Percentiles rank a stretch among this genome's conserved stretches.
Evolutionary conservation across 2,888 invertebrate species (phyloP).

Genomic region (Asteroscopus sphinx): DNA sequence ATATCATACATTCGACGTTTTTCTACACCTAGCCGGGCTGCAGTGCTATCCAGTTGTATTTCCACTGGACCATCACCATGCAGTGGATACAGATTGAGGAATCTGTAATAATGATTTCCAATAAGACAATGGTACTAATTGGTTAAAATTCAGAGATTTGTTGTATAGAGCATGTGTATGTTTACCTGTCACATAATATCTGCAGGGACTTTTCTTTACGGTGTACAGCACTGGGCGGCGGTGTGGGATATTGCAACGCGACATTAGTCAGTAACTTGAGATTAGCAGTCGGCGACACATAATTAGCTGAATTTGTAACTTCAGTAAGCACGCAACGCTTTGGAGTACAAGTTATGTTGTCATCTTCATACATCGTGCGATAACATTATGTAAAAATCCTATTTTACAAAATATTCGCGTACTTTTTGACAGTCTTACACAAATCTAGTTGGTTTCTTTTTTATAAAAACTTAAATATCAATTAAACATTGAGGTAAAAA

Average conservation of each 20-base stretch:
- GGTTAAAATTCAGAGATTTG: neutral
- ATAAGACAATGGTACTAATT: slow-evolving; percentile 11
- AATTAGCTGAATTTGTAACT: slow-evolving; percentile 87
- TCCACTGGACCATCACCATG: slow-evolving; percentile 85
- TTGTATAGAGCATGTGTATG: slow-evolving; percentile 11
- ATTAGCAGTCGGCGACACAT: slow-evolving; percentile 92
- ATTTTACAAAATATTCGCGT: slow-evolving; percentile 82
- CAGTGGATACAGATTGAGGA: slow-evolving; percentile 89
- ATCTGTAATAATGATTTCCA: slow-evolving; percentile 74
- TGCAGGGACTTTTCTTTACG: slow-evolving; percentile 91
- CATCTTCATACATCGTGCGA: slow-evolving; percentile 88
- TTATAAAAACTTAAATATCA: slow-evolving; percentile 48
- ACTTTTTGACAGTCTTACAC: slow-evolving; percentile 80
- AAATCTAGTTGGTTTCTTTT: slow-evolving; percentile 79
- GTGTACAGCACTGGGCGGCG: slow-evolving; percentile 85
- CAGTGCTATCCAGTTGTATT: slow-evolving; percentile 91
- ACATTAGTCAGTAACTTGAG: slow-evolving; percentile 92
- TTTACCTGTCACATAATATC: slow-evolving; percentile 90
- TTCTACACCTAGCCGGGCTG: slow-evolving; percentile 91
- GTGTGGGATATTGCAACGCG: slow-evolving; percentile 88
- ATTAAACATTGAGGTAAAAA: slow-evolving; percentile 20
- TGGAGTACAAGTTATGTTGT: slow-evolving; percentile 86
- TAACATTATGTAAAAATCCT: slow-evolving; percentile 85
- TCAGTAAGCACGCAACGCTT: slow-evolving; percentile 89
- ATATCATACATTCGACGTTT: slow-evolving; percentile 93